These are phyloP conservation scores for Heliconius ethilla DNA, from an alignment of 2,888 invertebrate species.

Conservation along the genomic window DNA sequence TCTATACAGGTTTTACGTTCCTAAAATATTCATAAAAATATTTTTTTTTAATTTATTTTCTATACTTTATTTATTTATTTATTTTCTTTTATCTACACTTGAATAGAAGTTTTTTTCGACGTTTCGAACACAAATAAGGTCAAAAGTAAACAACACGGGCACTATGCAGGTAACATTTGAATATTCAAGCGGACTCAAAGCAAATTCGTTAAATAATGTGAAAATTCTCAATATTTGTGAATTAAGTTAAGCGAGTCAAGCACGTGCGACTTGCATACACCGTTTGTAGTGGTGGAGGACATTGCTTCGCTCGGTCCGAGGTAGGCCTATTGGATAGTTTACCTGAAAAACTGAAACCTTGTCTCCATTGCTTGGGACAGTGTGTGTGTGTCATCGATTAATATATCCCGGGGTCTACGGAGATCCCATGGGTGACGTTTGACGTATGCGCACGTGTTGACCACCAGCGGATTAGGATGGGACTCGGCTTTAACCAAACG, in stretches of 20 bases:
- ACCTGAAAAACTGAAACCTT: no score
- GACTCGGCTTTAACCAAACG: no score
- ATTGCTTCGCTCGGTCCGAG: not conserved
- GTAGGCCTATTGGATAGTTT: no score
- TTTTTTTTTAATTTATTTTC: conserved; percentile 2
- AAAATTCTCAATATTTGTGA: conserved; percentile 27
- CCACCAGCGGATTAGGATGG: no score
- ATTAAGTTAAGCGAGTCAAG: conserved; percentile 36
- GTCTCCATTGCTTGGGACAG: no score
- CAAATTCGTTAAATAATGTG: conserved; percentile 6
- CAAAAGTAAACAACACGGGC: not conserved
- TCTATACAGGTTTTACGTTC: not conserved
- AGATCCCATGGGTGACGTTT: no score
- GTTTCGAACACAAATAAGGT: not conserved
- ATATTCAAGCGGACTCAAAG: not conserved
- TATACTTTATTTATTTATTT: no score
- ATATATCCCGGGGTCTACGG: no score
- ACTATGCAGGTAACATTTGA: not conserved
- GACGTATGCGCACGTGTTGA: no score
- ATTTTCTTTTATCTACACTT: not conserved
- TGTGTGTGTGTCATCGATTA: no score
- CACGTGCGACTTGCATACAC: conserved; percentile 23
- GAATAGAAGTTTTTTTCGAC: not conserved
- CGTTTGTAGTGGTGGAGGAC: no score
- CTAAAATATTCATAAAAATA: not conserved